Conservation (phyloP, 2,888 invertebrate species). For the Pilophorus perplexus region DNA sequence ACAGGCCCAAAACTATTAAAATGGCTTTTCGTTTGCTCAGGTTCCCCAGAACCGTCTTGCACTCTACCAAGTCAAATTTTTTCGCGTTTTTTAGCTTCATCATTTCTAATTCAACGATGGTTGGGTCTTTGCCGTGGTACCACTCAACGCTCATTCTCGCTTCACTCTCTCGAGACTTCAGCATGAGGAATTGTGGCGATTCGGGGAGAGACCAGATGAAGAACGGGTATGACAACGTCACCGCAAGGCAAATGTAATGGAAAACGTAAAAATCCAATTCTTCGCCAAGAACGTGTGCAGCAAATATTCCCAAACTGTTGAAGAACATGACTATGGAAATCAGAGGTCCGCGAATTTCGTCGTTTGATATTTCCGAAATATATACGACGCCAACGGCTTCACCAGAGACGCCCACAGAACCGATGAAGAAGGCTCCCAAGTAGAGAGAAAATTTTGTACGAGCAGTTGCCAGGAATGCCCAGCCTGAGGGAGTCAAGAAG, state of each 20-base stretch:
- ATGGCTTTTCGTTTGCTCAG: background rate
- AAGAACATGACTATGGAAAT: constrained; percentile 9
- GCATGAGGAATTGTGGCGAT: constrained; percentile 14
- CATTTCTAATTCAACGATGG: constrained; percentile 9
- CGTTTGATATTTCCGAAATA: constrained; percentile 11
- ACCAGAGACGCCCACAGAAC: background rate
- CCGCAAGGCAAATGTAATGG: background rate
- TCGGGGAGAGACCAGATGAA: constrained; percentile 3
- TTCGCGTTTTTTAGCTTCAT: background rate
- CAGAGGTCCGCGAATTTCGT: constrained; percentile 5
- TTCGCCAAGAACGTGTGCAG: constrained; percentile 4
- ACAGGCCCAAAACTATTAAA: background rate
- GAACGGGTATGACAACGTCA: constrained; percentile 8
- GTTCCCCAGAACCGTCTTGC: background rate
- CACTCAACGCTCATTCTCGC: constrained; percentile 22
- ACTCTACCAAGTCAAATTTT: background rate
- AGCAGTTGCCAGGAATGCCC: background rate
- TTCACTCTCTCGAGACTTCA: background rate
- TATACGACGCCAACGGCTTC: background rate
- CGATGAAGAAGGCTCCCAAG: background rate
- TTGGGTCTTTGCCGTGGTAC: constrained; percentile 10
- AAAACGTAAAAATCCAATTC: background rate
- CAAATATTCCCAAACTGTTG: constrained; percentile 13
- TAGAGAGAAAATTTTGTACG: background rate
- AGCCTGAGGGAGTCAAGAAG: constrained; percentile 6